phyloP scores from a whole-genome alignment of 2,797 vertebrate genomes.

The Mus spretus region DNA sequence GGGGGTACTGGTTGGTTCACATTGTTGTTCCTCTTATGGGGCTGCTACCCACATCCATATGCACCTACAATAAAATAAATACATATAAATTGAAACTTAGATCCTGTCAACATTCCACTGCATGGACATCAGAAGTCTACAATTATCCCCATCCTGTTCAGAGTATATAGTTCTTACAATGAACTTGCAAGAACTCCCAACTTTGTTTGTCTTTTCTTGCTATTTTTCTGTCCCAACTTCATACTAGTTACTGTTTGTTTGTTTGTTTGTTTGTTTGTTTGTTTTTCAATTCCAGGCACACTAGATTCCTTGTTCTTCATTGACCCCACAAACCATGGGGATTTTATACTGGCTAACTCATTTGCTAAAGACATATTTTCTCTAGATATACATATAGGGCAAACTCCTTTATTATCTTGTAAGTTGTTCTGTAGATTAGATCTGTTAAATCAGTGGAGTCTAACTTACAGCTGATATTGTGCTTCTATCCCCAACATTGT shows the following conservation, averaged over 20 bases:
- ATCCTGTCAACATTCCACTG: background rate
- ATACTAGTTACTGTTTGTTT: background rate
- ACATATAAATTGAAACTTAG: background rate
- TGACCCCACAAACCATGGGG: background rate
- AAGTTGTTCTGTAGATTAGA: background rate
- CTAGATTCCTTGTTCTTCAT: background rate
- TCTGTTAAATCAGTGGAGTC: background rate
- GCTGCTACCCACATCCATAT: background rate
- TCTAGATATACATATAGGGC: background rate
- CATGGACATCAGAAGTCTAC: background rate
- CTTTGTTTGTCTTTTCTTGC: background rate
- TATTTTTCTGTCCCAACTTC: background rate
- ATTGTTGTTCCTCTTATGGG: too few species aligned
- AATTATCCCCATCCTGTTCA: background rate
- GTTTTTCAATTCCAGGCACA: background rate
- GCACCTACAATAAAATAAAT: background rate
- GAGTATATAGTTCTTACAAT: background rate
- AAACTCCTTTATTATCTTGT: conserved; percentile 9
- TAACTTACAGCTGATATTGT: background rate
- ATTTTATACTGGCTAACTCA: background rate
- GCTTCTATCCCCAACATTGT: background rate
- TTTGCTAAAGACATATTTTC: background rate
- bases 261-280: too few species aligned
- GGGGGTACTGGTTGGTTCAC: too few species aligned
- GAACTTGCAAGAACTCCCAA: background rate